A percentile compares a stretch with the other conserved stretches of the same genome.
Conservation (phyloP, 2,888 invertebrate genomes). For the Drosophila hamatofila region DNA sequence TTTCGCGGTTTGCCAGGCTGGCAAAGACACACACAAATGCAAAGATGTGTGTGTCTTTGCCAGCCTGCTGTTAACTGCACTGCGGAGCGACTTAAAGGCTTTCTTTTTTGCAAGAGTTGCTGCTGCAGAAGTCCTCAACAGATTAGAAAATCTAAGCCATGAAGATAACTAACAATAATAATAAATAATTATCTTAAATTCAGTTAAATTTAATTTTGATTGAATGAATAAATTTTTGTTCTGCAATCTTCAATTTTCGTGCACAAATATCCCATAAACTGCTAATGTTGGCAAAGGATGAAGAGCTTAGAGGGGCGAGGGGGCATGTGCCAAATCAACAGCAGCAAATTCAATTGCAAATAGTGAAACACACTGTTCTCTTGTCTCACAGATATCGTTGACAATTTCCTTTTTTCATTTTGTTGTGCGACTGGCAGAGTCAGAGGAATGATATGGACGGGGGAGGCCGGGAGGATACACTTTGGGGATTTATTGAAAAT, state of each 20-base stretch:
- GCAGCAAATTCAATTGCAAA: conserved; percentile 72
- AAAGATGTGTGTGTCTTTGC: conserved; percentile 10
- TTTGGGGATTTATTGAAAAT: conserved; percentile 73
- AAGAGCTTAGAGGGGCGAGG: too few relatives aligned
- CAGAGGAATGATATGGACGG: not conserved
- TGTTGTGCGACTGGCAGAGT: conserved; percentile 18
- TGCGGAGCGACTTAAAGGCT: conserved; percentile 21
- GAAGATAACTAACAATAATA: not conserved
- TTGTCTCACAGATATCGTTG: conserved; percentile 63
- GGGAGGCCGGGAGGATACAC: conserved; percentile 26
- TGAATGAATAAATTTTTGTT: not conserved
- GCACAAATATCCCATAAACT: conserved; percentile 40
- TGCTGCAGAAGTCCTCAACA: not conserved
- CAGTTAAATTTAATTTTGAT: not conserved
- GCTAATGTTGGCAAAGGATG: not conserved
- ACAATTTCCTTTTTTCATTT: conserved; percentile 47
- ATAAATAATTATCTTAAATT: not conserved
- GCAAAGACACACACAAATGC: too few relatives aligned
- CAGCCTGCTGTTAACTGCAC: conserved; percentile 17
- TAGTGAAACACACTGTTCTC: conserved; percentile 68
- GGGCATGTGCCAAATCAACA: conserved; percentile 57
- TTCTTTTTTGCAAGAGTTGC: not conserved
- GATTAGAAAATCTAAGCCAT: not conserved
- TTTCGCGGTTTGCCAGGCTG: conserved; percentile 45
- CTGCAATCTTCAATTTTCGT: too few relatives aligned